phyloP scores from a whole-genome alignment of 1,140 invertebrate genomes.

The Metopolophium dirhodum region DNA sequence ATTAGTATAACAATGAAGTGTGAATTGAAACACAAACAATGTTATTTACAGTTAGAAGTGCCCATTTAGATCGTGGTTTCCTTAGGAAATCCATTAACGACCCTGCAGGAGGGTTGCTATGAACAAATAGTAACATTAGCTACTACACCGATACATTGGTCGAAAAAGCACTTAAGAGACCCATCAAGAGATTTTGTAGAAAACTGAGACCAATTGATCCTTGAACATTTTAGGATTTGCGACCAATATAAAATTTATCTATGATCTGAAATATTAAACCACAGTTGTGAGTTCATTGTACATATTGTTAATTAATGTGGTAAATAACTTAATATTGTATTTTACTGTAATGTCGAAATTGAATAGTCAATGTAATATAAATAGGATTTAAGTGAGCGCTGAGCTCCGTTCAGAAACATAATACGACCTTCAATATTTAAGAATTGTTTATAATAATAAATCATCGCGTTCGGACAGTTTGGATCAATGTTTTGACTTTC shows the following conservation, averaged over 20 bases:
- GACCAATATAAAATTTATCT: not conserved
- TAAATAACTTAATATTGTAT: not conserved
- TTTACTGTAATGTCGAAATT: not conserved
- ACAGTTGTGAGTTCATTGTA: not conserved
- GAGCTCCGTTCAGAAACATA: not conserved
- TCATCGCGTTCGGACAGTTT: not conserved
- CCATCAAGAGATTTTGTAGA: not conserved
- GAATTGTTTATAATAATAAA: not conserved
- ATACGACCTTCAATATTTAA: not conserved
- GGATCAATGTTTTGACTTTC: not conserved
- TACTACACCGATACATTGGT: not conserved
- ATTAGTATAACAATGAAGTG: not conserved
- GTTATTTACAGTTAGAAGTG: conserved; percentile 33
- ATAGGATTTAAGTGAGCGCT: not conserved
- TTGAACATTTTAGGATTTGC: not conserved
- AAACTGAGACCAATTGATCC: not conserved
- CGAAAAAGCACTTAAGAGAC: conserved; percentile 28
- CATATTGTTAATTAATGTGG: not conserved
- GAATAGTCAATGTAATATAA: not conserved
- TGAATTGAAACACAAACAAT: conserved; percentile 10
- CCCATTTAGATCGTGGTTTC: not conserved
- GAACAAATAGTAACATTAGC: conserved; percentile 33
- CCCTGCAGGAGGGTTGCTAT: not conserved
- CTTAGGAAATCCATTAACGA: conserved; percentile 14
- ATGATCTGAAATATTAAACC: not conserved